Percentiles rank a stretch among this genome's conserved stretches.
Evolutionary conservation across 1,140 invertebrate genomes (phyloP).

Genomic region (Parapsyche elsis): DNA sequence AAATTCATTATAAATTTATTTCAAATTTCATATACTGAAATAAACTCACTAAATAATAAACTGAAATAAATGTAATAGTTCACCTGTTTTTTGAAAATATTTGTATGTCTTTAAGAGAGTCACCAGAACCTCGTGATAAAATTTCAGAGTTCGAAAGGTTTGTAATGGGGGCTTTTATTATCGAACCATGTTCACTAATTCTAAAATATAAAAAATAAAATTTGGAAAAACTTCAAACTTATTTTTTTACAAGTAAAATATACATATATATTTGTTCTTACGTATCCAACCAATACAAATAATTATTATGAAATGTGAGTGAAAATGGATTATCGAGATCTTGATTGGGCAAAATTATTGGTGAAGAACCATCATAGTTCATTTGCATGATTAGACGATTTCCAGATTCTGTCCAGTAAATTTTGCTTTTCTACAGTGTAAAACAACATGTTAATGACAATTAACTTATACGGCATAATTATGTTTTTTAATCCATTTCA

Average conservation of each 20-base stretch:
- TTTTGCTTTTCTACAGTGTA: conserved; percentile 59
- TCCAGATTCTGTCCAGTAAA: conserved; percentile 93
- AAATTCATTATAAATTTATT: background rate
- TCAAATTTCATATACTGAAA: too few species aligned
- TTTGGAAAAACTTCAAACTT: conserved; percentile 25
- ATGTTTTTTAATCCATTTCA: too few species aligned
- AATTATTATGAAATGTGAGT: conserved; percentile 77
- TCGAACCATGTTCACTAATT: conserved; percentile 72
- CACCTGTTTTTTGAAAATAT: conserved; percentile 68
- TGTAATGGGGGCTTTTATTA: conserved; percentile 72
- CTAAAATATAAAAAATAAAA: conserved; percentile 61
- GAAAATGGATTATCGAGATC: conserved; percentile 72
- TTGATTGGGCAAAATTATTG: conserved; percentile 74
- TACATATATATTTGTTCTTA: conserved; percentile 56
- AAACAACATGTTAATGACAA: background rate
- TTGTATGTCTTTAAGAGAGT: conserved; percentile 78
- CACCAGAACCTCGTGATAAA: conserved; percentile 71
- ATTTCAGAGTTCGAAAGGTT: conserved; percentile 70
- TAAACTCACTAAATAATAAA: too few species aligned
- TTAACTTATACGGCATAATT: background rate
- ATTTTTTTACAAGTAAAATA: background rate
- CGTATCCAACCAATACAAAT: conserved; percentile 90
- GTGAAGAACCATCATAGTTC: conserved; percentile 78
- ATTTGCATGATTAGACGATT: conserved; percentile 86
- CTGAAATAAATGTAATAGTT: too few species aligned